These are phyloP conservation scores for Ondatra zibethicus DNA, from an alignment of 2,113 vertebrate species.

Conservation along the genomic window DNA sequence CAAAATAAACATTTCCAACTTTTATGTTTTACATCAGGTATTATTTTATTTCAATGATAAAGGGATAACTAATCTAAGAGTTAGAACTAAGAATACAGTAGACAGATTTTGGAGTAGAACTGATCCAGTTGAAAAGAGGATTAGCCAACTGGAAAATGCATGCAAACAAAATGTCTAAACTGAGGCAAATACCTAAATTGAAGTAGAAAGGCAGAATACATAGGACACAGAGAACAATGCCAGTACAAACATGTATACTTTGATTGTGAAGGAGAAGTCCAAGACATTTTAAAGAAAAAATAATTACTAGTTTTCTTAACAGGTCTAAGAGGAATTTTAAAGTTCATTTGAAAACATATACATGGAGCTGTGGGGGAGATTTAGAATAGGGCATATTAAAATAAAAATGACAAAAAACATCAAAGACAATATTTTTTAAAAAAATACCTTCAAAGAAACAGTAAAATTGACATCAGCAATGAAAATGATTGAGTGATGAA, in stretches of 20 bases:
- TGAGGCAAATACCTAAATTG: neutral
- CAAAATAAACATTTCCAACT: neutral
- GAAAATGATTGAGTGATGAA: neutral
- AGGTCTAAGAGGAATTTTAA: conserved; percentile 25
- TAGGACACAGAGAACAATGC: neutral
- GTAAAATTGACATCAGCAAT: neutral
- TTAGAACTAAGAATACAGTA: conserved; percentile 13
- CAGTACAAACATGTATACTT: neutral
- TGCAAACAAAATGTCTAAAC: neutral
- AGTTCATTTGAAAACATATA: neutral
- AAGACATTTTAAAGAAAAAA: neutral
- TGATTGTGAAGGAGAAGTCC: neutral
- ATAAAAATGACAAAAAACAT: neutral
- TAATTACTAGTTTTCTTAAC: neutral
- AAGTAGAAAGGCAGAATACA: neutral
- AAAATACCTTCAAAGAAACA: neutral
- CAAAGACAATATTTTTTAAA: neutral
- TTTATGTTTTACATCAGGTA: neutral
- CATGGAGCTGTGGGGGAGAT: neutral
- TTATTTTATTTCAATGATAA: neutral
- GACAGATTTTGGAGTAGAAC: neutral
- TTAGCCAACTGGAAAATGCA: conserved; percentile 25
- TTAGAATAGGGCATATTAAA: neutral
- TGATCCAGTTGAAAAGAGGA: neutral
- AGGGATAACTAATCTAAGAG: neutral